Evolutionary conservation across 2,888 invertebrate species (phyloP), one percentile per base, ranked within the genome.

Genomic region (Bellardia pandia): DNA sequence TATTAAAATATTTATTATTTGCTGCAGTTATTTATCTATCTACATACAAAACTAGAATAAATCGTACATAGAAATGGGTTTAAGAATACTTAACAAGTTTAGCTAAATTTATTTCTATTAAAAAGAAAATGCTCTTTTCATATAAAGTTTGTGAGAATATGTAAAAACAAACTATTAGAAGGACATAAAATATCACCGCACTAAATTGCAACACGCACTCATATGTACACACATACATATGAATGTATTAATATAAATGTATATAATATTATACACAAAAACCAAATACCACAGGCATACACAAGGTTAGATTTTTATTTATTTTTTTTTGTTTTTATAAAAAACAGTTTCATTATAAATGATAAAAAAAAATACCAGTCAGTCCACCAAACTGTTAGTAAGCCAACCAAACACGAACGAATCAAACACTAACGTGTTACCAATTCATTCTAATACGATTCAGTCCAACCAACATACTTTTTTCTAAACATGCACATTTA

Each of bases 301-400:
- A 53, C 78, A 79, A 69, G 74, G 68, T 78, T 77, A 48, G 68
- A 60, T 74, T 51, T 53, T 16, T 56, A 2, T 51, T 51, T 4
- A 14, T 14, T 23, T 23, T 23, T 23, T 23, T 23, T 23, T 23
- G 23, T 23, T 23, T 23, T 23, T 23, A 23, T 23, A 16, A 16
- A 76, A 74, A 80, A 69, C 62, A 64, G 60, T 72, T 77, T 85
- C 71, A 60, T 64, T 60, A 69, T 51, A 60, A 69, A 77, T 69
- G 56, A 53, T 79, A 58, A 33, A 16, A 72, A 66, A n/a, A n/a
- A n/a, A n/a, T n/a, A n/a, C n/a, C 51, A 76, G 13, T 45, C 71
- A 16, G 60, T 64, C 66, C 8, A 1, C 8, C 64, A 58, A 23
- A 37, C 33, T n/a, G 45, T 13, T 30, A 45, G 37, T 7, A 11